Evolutionary conservation across 2,797 vertebrate genomes (phyloP).

Genomic region (Ateles fusciceps): DNA sequence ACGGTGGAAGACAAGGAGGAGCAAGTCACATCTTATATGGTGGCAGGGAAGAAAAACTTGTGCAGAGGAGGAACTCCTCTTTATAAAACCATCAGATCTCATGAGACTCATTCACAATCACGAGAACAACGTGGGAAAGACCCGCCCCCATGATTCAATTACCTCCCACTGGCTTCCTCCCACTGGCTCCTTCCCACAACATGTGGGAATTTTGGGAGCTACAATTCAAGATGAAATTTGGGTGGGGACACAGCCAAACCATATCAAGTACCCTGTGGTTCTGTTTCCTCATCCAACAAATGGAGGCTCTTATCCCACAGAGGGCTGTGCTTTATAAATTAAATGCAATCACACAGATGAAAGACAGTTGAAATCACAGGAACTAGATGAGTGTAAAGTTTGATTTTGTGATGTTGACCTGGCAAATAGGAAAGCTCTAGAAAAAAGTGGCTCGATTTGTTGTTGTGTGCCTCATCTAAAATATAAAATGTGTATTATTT

Average conservation of each 20-base stretch:
- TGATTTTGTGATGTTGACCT: neutral
- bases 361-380: neutral
- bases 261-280: neutral
- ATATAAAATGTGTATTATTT: slow-evolving; percentile 13
- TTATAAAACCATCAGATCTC: neutral
- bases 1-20: neutral
- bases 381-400: neutral
- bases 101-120: neutral
- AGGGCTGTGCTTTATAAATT: neutral
- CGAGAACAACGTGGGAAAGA: neutral
- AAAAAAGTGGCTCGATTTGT: neutral
- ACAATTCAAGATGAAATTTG: neutral
- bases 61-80: neutral
- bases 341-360: neutral
- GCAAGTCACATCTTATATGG: neutral
- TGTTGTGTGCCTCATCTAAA: neutral
- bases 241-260: neutral
- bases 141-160: neutral
- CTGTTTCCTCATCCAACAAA: neutral
- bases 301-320: neutral
- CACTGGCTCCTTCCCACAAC: neutral
- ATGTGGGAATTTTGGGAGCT: neutral
- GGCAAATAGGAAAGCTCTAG: neutral
- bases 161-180: neutral
- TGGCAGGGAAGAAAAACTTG: neutral